phyloP scores from a whole-genome alignment of 2,113 vertebrate genomes.

The Dasyornis broadbenti region DNA sequence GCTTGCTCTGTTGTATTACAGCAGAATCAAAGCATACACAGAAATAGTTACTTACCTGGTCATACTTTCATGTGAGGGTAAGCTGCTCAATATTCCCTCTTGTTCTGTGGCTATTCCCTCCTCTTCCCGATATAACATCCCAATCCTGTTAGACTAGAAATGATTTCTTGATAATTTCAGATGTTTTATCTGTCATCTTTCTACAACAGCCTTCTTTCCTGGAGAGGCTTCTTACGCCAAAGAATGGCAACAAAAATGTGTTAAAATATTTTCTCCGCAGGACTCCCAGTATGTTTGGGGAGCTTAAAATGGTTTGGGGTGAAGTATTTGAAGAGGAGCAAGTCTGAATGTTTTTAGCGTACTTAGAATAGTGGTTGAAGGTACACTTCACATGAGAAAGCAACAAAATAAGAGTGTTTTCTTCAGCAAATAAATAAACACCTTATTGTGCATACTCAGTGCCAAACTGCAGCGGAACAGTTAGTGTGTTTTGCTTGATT shows the following conservation, averaged over 20 bases:
- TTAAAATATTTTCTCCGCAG: background rate
- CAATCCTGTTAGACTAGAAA: background rate
- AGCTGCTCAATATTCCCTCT: background rate
- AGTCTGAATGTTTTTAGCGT: background rate
- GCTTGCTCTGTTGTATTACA: background rate
- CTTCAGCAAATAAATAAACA: background rate
- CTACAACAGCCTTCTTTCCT: background rate
- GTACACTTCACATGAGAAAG: background rate
- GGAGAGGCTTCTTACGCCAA: background rate
- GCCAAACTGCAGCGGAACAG: background rate
- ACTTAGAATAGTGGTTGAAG: background rate
- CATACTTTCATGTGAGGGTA: background rate
- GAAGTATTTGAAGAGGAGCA: background rate
- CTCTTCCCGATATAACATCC: background rate
- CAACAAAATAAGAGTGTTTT: background rate
- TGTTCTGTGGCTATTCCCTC: background rate
- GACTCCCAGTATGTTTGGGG: background rate
- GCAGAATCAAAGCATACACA: background rate
- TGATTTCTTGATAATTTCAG: background rate
- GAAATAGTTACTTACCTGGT: background rate
- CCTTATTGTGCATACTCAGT: background rate
- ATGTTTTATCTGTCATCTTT: background rate
- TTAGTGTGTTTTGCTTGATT: background rate
- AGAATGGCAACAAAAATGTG: background rate
- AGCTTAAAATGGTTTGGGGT: background rate